Percentiles rank a stretch among this genome's conserved stretches.
These are phyloP conservation scores for Eupristina koningsbergeri DNA, from an alignment of 1,140 invertebrate genomes.

Conservation along the genomic window DNA sequence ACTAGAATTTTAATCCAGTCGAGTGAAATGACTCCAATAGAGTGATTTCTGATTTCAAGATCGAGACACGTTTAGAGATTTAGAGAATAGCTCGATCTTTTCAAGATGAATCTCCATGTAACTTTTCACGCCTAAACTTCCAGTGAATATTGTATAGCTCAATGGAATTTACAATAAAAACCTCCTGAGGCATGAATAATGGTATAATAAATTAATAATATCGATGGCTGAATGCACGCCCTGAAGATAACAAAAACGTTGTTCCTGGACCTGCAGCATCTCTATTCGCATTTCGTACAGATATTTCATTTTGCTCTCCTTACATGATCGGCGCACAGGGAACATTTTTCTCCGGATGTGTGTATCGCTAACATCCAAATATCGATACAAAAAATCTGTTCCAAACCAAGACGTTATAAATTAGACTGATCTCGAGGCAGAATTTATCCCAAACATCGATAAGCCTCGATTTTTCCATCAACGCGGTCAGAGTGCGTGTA, in stretches of 20 bases:
- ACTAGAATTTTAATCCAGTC: constrained; percentile 10
- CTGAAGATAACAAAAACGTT: background rate
- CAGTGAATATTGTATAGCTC: background rate
- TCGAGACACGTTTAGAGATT: background rate
- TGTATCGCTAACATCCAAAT: background rate
- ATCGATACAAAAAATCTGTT: background rate
- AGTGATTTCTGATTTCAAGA: background rate
- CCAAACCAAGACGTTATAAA: background rate
- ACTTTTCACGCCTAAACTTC: background rate
- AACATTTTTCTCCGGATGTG: background rate
- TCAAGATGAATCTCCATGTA: background rate
- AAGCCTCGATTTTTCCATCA: constrained; percentile 11
- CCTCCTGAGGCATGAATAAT: background rate
- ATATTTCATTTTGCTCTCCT: background rate
- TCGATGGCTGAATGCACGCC: too few relatives aligned
- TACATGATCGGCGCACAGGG: background rate
- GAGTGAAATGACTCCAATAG: background rate
- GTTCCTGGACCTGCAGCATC: background rate
- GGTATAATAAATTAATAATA: background rate
- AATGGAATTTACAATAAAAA: constrained; percentile 1
- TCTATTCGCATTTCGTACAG: background rate
- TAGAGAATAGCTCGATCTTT: background rate
- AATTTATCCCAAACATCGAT: background rate
- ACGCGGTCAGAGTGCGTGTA: background rate
- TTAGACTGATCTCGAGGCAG: background rate